These are phyloP conservation scores for Chaitophorus viminalis DNA, from an alignment of 2,888 invertebrate species.

Conservation along the genomic window DNA sequence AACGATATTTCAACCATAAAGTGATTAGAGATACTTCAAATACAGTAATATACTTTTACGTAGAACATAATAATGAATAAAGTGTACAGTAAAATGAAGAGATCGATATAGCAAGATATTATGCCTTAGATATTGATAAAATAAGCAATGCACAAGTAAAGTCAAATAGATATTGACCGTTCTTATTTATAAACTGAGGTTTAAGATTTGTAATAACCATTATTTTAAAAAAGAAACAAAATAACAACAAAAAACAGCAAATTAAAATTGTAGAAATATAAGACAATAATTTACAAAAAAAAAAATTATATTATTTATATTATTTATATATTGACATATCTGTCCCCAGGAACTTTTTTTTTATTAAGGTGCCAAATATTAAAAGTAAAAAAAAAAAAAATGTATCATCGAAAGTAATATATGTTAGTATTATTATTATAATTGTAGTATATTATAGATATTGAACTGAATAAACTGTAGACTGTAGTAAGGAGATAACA, in stretches of 20 bases:
- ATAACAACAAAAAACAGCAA: slow-evolving; percentile 49
- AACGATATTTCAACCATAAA: slow-evolving; percentile 14
- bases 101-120: slow-evolving; percentile 55
- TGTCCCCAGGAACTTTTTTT: slow-evolving; percentile 59
- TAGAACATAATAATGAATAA: slow-evolving; percentile 28
- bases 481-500: slow-evolving; percentile 38
- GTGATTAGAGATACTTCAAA: background rate
- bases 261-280: slow-evolving; percentile 55
- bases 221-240: slow-evolving; percentile 49
- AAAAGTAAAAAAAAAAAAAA: slow-evolving; percentile 36
- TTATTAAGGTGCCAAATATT: slow-evolving; percentile 46
- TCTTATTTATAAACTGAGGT: slow-evolving; percentile 36
- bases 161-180: slow-evolving; percentile 21
- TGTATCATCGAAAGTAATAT: slow-evolving; percentile 19
- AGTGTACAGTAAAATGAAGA: slow-evolving; percentile 59
- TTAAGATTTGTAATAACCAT: slow-evolving; percentile 47
- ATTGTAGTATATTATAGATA: background rate
- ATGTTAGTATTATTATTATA: slow-evolving; percentile 25
- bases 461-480: slow-evolving; percentile 42
- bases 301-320: slow-evolving; percentile 57
- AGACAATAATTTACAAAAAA: slow-evolving; percentile 60
- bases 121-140: slow-evolving; percentile 49
- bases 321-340: slow-evolving; percentile 53
- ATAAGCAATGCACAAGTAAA: slow-evolving; percentile 45
- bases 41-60: slow-evolving; percentile 3